Evolutionary conservation across 1,140 invertebrate genomes (phyloP), one percentile per base, ranked within the genome.

Genomic region (Papilio machaon): DNA sequence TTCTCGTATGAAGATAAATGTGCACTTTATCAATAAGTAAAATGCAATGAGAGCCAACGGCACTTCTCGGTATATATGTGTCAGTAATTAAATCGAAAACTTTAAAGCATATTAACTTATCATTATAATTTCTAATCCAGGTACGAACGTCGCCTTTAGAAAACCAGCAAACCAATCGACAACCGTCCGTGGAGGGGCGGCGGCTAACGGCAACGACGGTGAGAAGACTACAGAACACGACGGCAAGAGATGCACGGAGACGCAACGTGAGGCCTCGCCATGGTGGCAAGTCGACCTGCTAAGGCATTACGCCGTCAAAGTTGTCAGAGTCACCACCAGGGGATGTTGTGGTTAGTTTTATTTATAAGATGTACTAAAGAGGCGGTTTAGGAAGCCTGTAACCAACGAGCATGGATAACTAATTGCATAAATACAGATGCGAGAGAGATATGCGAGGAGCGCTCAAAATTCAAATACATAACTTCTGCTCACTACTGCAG

Each of bases 271-370:
- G 88, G 96, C 96, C 0, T 98, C 97, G 13, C 98, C 98, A 0
- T 99, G 98, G 98, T 99, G 98, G 98, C 96, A 97, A 82, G 98
- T 98, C 0, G 97, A 99, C 90, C 94, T 99, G 15, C 95, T 99
- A 7, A 95, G 97, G 64, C 96, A 98, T 13, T 98, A 98, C 89
- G 95, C 98, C 11, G 96, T 99, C 52, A 96, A 97, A 88, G 97
- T 98, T 10, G 97, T 99, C 11, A 94, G 97, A 80, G 97, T 99
- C 13, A 98, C 98, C 1, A 98, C 98, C 0, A 95, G 98, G 91
- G 97, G 97, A 43, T 98, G 97, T 85, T 98, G 97, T 84, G 97
- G 97, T 97, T 94, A 96, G 93, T 86, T 38, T 74, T 77, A 49
- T n/a, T 46, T 52, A 11, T 11, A n/a, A 0, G 17, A 52, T 0